Conservation (phyloP, 2,113 vertebrate genomes). For the Notarius lentiginosus region DNA sequence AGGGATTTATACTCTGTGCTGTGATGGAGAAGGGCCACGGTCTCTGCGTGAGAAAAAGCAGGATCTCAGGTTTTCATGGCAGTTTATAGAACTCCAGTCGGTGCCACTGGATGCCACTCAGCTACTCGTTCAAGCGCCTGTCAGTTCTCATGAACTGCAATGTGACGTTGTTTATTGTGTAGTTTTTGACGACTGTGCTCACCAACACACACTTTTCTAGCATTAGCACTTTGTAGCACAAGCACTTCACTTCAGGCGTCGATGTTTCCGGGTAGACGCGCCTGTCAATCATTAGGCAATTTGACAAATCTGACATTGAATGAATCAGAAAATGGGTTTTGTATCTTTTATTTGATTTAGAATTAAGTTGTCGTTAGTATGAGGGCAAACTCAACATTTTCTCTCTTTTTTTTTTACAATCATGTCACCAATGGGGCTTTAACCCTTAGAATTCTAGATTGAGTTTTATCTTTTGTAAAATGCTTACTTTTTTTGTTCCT, state of each 20-base stretch:
- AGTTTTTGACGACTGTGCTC: neutral
- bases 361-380: neutral
- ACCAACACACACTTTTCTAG: neutral
- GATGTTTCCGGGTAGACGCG: neutral
- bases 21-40: neutral
- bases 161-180: neutral
- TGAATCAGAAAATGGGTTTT: neutral
- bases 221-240: neutral
- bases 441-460: neutral
- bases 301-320: neutral
- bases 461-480: neutral
- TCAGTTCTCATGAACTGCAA: neutral
- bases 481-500: neutral
- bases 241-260: neutral
- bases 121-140: neutral
- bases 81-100: neutral
- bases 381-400: neutral
- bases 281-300: neutral
- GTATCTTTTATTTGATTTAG: neutral
- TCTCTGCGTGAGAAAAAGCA: conserved; percentile 1
- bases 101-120: neutral
- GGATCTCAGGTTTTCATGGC: neutral
- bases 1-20: neutral
- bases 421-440: neutral
- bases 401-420: neutral